phyloP scores from a whole-genome alignment of 2,113 vertebrate species.

The Sclerurus mexicanus region DNA sequence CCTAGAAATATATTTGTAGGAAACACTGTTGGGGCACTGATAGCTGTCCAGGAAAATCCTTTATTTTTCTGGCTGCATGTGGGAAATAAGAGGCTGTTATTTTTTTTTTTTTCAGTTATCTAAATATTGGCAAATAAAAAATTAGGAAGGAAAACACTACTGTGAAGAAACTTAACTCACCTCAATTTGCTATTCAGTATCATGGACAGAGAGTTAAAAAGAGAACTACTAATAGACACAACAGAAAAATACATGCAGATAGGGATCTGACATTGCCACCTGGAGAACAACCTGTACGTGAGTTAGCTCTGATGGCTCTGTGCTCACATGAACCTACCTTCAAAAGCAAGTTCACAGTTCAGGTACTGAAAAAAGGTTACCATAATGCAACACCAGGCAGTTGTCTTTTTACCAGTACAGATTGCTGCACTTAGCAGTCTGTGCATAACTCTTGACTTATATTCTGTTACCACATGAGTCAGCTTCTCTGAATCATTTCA shows the following conservation, averaged over 20 bases:
- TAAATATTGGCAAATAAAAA: background rate
- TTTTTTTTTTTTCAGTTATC: background rate
- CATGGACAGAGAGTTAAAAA: background rate
- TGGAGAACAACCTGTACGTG: background rate
- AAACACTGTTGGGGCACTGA: background rate
- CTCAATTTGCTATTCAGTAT: background rate
- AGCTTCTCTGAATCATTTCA: background rate
- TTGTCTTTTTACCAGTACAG: background rate
- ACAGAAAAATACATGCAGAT: background rate
- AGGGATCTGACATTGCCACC: background rate
- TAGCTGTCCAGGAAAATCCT: background rate
- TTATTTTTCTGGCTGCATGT: background rate
- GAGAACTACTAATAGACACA: background rate
- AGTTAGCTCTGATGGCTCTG: background rate
- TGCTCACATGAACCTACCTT: background rate
- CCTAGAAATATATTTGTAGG: background rate
- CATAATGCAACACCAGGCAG: background rate
- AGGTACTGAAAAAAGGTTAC: background rate
- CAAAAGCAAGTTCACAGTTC: background rate
- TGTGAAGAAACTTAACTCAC: background rate
- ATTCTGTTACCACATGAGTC: background rate
- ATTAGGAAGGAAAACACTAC: background rate
- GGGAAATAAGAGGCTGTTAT: background rate
- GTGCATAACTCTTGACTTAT: background rate
- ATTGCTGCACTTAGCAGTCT: background rate